Percentiles rank a stretch among this genome's conserved stretches.
phyloP scores from a whole-genome alignment of 2,113 vertebrate species.

The Camelus bactrianus region DNA sequence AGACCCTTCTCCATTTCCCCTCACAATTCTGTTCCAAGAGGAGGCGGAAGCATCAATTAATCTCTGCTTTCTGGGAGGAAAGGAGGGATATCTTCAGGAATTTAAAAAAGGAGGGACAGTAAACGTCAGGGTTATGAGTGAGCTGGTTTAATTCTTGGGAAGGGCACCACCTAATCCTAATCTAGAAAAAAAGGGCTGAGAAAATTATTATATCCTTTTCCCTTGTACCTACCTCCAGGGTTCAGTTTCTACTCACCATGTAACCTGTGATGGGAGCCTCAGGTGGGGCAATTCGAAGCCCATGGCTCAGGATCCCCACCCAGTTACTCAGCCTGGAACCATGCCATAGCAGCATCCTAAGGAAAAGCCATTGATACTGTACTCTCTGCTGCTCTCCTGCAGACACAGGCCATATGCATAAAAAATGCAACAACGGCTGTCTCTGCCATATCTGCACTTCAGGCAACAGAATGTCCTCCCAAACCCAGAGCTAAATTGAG shows the following conservation, averaged over 20 bases:
- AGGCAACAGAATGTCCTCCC: background rate
- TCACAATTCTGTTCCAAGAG: slow-evolving; percentile 1
- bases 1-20: background rate
- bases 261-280: slow-evolving; percentile 95
- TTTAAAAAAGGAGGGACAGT: slow-evolving; percentile 37
- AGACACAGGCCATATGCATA: background rate
- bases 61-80: background rate
- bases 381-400: background rate
- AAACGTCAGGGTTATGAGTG: background rate
- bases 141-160: slow-evolving; percentile 14
- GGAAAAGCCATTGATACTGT: slow-evolving; percentile 29
- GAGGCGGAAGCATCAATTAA: background rate
- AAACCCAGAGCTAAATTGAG: slow-evolving; percentile 7
- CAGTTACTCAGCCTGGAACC: slow-evolving; percentile 95
- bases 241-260: slow-evolving; percentile 89
- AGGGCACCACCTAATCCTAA: slow-evolving; percentile 1
- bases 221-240: background rate
- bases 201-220: background rate
- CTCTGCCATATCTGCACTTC: background rate
- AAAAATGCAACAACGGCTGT: background rate
- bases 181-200: background rate
- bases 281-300: slow-evolving; percentile 92
- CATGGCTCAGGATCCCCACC: slow-evolving; percentile 93
- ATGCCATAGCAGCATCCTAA: slow-evolving; percentile 94
- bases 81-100: background rate